Conservation (phyloP, 1,140 invertebrate species). For the Archivesica marissinica region DNA sequence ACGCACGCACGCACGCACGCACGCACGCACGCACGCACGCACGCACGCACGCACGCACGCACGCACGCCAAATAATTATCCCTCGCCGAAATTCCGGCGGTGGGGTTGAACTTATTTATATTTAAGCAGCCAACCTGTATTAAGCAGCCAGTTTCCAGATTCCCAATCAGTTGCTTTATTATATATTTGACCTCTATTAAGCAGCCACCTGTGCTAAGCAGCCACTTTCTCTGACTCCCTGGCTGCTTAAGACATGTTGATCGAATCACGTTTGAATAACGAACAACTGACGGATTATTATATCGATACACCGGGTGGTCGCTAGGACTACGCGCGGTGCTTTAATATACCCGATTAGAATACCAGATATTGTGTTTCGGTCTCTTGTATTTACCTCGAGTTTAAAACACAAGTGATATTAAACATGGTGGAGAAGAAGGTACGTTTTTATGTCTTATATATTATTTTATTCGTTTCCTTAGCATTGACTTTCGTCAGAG, state of each 20-base stretch:
- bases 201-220: no score
- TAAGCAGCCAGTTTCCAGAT: no score
- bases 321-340: conserved; percentile 28
- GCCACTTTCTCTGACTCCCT: no score
- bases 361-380: conserved; percentile 11
- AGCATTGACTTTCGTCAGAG: not conserved
- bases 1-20: conserved; percentile 59
- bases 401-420: conserved; percentile 22
- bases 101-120: no score
- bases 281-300: not conserved
- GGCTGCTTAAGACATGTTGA: no score
- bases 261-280: no score
- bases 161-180: no score
- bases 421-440: conserved; percentile 9
- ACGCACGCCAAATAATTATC: conserved; percentile 34
- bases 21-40: conserved; percentile 59
- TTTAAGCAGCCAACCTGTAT: no score
- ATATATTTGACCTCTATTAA: no score
- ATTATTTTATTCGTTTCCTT: not conserved
- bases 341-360: not conserved
- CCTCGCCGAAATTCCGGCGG: no score
- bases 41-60: conserved; percentile 61
- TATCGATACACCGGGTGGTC: conserved; percentile 10
- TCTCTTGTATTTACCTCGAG: not conserved
- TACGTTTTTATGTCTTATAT: not conserved